Evolutionary conservation across 1,140 invertebrate genomes (phyloP), one percentile per base, ranked within the genome.

Genomic region (Sarcophaga peregrina): DNA sequence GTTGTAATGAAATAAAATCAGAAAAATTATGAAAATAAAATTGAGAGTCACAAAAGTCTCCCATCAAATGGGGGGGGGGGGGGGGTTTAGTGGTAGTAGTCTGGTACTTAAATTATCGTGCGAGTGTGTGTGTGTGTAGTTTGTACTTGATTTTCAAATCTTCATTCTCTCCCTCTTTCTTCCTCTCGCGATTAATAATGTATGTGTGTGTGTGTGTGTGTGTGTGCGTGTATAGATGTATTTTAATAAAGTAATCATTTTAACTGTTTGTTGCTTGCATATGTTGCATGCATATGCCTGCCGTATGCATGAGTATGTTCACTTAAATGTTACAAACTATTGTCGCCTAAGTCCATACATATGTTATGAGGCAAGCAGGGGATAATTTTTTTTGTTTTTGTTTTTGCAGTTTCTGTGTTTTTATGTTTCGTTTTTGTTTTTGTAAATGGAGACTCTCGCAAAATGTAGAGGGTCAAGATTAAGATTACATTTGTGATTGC

Each of bases 391-490:
- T 58, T n/a, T 13, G 10, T 58, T n/a, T n/a, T n/a, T n/a, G n/a
- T n/a, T n/a, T n/a, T n/a, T n/a, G n/a, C n/a, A n/a, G n/a, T n/a
- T n/a, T n/a, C n/a, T n/a, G n/a, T n/a, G n/a, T n/a, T n/a, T n/a
- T n/a, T n/a, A n/a, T n/a, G n/a, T n/a, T n/a, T 15, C 52, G n/a
- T 58, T 15, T 7, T 2, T 15, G 54, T 58, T 13, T 58, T 58
- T 68, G 62, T 68, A 68, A 68, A 68, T 68, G 62, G 62, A 68
- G 17, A 68, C 17, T 68, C 17, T 68, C 17, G 17, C 62, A 68
- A 68, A 75, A 48, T 50, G 47, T 78, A 78, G 75, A 78, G 75
- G 75, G 75, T 78, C 75, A 78, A 78, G 75, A 78, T 78, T 78
- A 78, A 78, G 75, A 78, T 78, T 37, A 37, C 25, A 37, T 37